Conservation (phyloP, 2,113 vertebrate species). For the Micromys minutus region DNA sequence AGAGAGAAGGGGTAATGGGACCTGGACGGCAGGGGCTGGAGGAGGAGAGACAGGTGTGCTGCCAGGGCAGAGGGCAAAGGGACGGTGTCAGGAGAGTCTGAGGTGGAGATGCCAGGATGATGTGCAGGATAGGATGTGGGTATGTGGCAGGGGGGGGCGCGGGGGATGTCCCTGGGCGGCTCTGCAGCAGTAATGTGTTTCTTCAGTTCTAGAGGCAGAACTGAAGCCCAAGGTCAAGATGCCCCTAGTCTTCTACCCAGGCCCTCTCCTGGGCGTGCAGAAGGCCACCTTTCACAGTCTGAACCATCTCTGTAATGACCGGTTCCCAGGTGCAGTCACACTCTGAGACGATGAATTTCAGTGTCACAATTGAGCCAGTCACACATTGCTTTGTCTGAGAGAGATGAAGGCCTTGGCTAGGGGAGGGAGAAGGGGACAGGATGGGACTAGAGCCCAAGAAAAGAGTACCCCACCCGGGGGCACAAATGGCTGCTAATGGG, state of each 20-base stretch:
- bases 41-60: too few species aligned
- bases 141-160: too few species aligned
- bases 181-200: too few species aligned
- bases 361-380: neutral
- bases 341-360: neutral
- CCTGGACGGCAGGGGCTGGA: neutral
- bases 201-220: neutral
- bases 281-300: neutral
- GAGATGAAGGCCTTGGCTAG: neutral
- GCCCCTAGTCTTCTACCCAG: neutral
- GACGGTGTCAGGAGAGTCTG: neutral
- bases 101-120: neutral
- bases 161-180: too few species aligned
- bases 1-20: neutral
- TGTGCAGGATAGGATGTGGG: neutral
- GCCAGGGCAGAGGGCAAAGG: neutral
- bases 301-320: neutral
- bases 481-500: neutral
- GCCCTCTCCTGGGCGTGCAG: neutral
- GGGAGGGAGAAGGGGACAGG: neutral
- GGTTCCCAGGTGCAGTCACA: too few species aligned
- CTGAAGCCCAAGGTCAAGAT: neutral
- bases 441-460: neutral
- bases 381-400: neutral
- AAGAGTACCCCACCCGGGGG: neutral